phyloP scores from a whole-genome alignment of 2,888 invertebrate species.

The Drosophila gaucha region DNA sequence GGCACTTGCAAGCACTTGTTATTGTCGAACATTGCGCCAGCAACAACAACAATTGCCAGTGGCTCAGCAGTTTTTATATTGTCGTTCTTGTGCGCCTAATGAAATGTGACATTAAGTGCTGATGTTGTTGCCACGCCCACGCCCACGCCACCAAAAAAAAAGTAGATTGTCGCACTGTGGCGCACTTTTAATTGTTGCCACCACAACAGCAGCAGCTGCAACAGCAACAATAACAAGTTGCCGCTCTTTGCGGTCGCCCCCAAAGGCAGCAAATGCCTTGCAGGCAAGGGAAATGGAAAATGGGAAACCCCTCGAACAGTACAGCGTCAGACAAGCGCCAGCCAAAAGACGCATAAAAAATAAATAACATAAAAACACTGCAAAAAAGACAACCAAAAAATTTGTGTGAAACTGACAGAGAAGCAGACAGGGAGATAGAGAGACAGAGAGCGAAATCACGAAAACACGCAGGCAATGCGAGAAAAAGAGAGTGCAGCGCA shows the following conservation, averaged over 20 bases:
- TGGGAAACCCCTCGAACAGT: conserved; percentile 19
- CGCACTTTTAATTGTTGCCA: conserved; percentile 74
- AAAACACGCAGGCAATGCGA: conserved; percentile 32
- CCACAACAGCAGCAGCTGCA: conserved; percentile 23
- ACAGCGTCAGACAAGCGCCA: conserved; percentile 60
- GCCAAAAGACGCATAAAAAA: conserved; percentile 75
- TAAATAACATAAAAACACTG: conserved; percentile 39
- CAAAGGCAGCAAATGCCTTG: conserved; percentile 28
- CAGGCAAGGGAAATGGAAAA: conserved; percentile 9
- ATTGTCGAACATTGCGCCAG: not conserved
- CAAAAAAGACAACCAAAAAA: conserved; percentile 13
- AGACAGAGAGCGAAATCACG: conserved; percentile 26
- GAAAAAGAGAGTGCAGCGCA: conserved; percentile 27
- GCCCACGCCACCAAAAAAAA: conserved; percentile 26
- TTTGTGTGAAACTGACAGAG: too few relatives aligned
- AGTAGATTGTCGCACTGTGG: conserved; percentile 65
- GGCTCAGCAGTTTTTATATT: conserved; percentile 22
- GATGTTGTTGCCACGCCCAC: conserved; percentile 49
- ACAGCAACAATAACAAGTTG: conserved; percentile 36
- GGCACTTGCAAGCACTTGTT: conserved; percentile 34
- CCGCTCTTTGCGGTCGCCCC: conserved; percentile 44
- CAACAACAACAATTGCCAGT: conserved; percentile 15
- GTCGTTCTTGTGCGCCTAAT: conserved; percentile 50
- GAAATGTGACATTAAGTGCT: conserved; percentile 77
- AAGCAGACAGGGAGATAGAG: conserved; percentile 5